phyloP scores from a whole-genome alignment of 2,113 vertebrate species.

The Paratilapia polleni region DNA sequence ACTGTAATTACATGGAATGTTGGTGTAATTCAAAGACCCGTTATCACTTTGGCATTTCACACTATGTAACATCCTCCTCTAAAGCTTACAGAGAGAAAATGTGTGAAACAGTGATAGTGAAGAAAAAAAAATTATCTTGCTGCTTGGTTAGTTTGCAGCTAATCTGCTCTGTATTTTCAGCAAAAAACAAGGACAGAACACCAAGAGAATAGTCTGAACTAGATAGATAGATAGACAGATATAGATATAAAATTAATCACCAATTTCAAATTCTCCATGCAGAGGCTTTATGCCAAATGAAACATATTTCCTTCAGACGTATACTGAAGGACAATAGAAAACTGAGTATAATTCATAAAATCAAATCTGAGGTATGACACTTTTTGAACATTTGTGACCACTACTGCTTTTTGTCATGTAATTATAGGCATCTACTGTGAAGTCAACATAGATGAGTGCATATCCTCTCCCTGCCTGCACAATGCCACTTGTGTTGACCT shows the following conservation, averaged over 20 bases:
- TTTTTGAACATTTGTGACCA: neutral
- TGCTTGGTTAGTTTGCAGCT: conserved; percentile 8
- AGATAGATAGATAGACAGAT: too few species aligned
- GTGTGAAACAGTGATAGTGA: conserved; percentile 36
- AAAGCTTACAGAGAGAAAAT: conserved; percentile 28
- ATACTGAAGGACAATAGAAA: neutral
- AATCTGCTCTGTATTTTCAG: conserved; percentile 16
- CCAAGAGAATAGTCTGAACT: neutral
- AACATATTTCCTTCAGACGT: neutral
- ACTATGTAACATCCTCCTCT: conserved; percentile 29
- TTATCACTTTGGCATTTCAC: conserved; percentile 45
- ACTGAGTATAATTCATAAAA: conserved; percentile 14
- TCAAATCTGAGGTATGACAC: neutral
- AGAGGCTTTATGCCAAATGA: neutral
- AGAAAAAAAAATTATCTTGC: conserved; percentile 1
- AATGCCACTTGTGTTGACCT: conserved; percentile 79
- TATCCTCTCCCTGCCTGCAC: conserved; percentile 79
- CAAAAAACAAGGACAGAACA: neutral
- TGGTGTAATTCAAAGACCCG: conserved; percentile 46
- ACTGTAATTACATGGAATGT: conserved; percentile 32
- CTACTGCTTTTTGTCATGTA: conserved; percentile 5
- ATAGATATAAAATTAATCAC: neutral
- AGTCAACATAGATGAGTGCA: conserved; percentile 82
- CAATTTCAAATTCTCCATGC: neutral
- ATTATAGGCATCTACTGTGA: conserved; percentile 80